Evolutionary conservation across 2,113 vertebrate species (phyloP).

Genomic region (Recurvirostra avosetta): DNA sequence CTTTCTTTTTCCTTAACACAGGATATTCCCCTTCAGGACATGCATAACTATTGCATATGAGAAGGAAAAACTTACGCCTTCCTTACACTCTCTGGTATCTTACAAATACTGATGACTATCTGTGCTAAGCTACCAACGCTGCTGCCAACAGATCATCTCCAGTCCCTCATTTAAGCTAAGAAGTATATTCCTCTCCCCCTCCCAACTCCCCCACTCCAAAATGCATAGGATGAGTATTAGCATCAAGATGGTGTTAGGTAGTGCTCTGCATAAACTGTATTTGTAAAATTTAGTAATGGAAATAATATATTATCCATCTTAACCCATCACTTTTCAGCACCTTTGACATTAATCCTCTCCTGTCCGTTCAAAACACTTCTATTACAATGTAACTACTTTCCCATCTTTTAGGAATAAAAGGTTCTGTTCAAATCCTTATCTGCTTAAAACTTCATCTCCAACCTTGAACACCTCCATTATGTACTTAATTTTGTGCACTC

Average conservation of each 20-base stretch:
- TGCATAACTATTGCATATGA: background rate
- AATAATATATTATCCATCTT: background rate
- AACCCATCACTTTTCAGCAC: background rate
- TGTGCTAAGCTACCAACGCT: background rate
- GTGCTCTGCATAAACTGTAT: background rate
- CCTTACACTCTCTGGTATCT: background rate
- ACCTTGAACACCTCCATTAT: background rate
- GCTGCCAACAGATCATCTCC: background rate
- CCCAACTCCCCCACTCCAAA: background rate
- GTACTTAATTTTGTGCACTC: background rate
- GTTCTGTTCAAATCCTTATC: background rate
- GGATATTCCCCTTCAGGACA: background rate
- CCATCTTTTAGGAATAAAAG: background rate
- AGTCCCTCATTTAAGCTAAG: background rate
- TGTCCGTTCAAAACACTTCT: background rate
- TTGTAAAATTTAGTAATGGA: background rate
- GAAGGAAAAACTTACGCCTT: background rate
- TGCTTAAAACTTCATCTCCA: background rate
- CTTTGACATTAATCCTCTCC: background rate
- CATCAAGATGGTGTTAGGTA: background rate
- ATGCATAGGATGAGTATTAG: background rate
- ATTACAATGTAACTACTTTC: background rate
- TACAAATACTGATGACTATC: background rate
- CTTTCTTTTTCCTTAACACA: background rate
- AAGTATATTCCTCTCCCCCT: background rate